phyloP scores from a whole-genome alignment of 2,888 invertebrate species.

The Drosophila incognita region DNA sequence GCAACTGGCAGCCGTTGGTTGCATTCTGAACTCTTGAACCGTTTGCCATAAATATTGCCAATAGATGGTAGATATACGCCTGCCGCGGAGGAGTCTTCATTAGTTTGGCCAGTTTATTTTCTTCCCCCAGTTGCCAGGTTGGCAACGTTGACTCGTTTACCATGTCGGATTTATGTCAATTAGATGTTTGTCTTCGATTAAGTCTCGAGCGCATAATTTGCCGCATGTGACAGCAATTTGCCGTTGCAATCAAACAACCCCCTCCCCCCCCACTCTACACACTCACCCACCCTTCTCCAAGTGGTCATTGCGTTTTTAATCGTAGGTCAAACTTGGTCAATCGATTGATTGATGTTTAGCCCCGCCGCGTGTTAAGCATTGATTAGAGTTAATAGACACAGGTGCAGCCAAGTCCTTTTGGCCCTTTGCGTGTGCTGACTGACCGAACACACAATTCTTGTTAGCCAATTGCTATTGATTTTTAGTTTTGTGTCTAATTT shows the following conservation, averaged over 20 bases:
- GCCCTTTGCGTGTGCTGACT: slow-evolving; percentile 1
- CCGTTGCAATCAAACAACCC: slow-evolving; percentile 17
- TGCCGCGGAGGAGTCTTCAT: slow-evolving; percentile 23
- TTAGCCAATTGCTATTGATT: slow-evolving; percentile 44
- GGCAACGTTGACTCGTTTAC: slow-evolving; percentile 55
- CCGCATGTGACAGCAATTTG: slow-evolving; percentile 76
- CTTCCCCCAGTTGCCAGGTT: slow-evolving; percentile 12
- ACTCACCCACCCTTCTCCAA: neutral
- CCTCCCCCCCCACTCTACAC: neutral
- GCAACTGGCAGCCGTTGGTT: slow-evolving; percentile 43
- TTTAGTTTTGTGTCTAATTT: slow-evolving; percentile 37
- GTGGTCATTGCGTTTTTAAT: slow-evolving; percentile 25
- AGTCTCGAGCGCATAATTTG: slow-evolving; percentile 68
- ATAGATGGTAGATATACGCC: slow-evolving; percentile 71
- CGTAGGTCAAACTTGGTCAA: slow-evolving; percentile 29
- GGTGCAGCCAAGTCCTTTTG: slow-evolving; percentile 41
- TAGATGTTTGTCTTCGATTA: slow-evolving; percentile 77
- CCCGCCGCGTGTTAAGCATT: slow-evolving; percentile 62
- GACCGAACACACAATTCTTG: neutral
- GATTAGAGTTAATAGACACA: slow-evolving; percentile 65
- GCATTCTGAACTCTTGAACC: slow-evolving; percentile 73
- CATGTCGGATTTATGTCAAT: slow-evolving; percentile 79
- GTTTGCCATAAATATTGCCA: slow-evolving; percentile 72
- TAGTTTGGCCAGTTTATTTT: slow-evolving; percentile 30
- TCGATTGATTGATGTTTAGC: slow-evolving; percentile 63